These are phyloP conservation scores for Trichogramma evanescens DNA, from an alignment of 2,888 invertebrate species.

Conservation along the genomic window DNA sequence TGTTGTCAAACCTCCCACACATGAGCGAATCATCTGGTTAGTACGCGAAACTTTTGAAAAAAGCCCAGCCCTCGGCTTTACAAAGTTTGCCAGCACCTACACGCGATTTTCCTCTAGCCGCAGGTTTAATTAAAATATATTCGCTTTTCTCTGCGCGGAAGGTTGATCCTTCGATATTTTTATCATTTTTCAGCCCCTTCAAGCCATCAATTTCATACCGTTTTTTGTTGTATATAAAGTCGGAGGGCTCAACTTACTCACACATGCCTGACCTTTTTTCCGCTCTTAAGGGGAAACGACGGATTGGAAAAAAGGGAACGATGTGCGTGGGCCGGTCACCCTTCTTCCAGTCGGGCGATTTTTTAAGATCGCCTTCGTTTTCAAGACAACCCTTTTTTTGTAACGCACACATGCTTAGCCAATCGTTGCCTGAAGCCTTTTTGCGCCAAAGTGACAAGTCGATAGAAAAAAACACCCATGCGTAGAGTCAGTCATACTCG, in stretches of 20 bases:
- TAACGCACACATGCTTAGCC: not conserved
- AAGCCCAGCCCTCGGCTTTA: no score
- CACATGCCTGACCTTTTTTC: not conserved
- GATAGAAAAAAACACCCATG: constrained; percentile 4
- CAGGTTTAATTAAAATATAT: constrained; percentile 22
- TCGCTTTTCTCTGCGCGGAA: not conserved
- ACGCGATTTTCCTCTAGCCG: not conserved
- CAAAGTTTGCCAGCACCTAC: no score
- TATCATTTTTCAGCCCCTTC: constrained; percentile 2
- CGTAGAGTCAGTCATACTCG: not conserved
- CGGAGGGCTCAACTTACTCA: no score
- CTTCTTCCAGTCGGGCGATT: constrained; percentile 33
- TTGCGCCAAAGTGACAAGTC: not conserved
- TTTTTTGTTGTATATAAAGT: not conserved
- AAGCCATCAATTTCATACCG: constrained; percentile 15
- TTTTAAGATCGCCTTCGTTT: constrained; percentile 29
- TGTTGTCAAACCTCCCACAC: no score
- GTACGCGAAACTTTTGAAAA: no score
- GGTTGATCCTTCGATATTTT: no score
- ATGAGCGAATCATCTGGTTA: no score
- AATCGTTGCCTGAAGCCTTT: not conserved
- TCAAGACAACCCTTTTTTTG: constrained; percentile 6
- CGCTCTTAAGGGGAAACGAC: not conserved
- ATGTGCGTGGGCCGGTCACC: constrained; percentile 16
- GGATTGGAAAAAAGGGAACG: constrained; percentile 2